Evolutionary conservation across 2,113 vertebrate species (phyloP), one percentile per base, ranked within the genome.

Genomic region (Noturus placidus): DNA sequence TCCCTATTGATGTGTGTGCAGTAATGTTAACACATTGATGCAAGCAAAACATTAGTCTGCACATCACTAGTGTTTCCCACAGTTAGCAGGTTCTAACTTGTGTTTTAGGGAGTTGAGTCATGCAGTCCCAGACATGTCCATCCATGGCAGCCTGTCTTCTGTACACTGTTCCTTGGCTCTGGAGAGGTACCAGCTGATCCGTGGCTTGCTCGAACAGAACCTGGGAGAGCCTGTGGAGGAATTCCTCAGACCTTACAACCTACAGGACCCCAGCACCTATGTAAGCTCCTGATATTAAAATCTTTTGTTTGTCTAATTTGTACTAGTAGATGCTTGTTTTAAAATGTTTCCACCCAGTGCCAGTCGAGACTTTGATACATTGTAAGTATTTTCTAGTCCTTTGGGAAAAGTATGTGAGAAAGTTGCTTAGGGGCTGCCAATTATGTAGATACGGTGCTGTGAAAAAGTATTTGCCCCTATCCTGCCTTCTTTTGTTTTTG

Each of bases 201-300:
- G 95, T 5, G 98, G 98, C 0, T 94, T 99, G 63, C 91, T 99
- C 87, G 97, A 99, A 89, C 97, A 97, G 92, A 99, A 99, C 92
- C 94, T 99, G 0, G 98, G 98, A 11, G 98, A 99, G 61, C 97
- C 97, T 0, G 91, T 98, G 3, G 98, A 99, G 89, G 98, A 99
- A 82, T 99, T 98, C 90, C 95, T 99, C 92, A 92, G 98, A 27
- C 98, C 98, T 0, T 99, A 99, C 0, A 98, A 98, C 90, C 88
- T 99, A 61, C 98, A 99, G 91, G 98, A 99, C 85, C 98, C 98
- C 57, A 96, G 96, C 85, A 97, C 94, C 91, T 97, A 98, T 30
- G 98, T 99, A 94, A 97, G 97, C n/a, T 19, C 74, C 56, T 81
- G 20, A 38, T 57, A n/a, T n/a, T 30, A 20, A 33, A 80, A 33